These are phyloP conservation scores for Pachypeltis micranthus DNA, from an alignment of 1,140 invertebrate genomes.

Conservation along the genomic window DNA sequence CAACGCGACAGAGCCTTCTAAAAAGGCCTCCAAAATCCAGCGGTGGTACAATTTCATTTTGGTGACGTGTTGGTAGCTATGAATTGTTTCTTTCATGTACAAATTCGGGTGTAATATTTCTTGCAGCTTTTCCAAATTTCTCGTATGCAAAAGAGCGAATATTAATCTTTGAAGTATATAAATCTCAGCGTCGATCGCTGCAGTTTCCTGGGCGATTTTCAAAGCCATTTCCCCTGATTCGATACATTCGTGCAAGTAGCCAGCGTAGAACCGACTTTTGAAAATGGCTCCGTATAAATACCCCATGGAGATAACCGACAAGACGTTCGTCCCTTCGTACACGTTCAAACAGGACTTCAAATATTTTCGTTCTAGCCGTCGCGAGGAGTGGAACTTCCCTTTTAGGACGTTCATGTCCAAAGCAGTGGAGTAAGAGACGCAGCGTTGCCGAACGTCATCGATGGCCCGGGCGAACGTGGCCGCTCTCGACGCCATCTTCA, in stretches of 20 bases:
- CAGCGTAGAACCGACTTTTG: conserved; percentile 7
- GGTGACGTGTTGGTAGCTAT: neutral
- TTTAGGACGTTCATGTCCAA: neutral
- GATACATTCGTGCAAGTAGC: neutral
- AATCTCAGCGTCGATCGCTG: conserved; percentile 1
- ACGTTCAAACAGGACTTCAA: neutral
- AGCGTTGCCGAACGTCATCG: neutral
- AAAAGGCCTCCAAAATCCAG: conserved; percentile 5
- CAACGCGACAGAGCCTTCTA: neutral
- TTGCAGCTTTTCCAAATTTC: conserved; percentile 3
- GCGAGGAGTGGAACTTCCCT: neutral
- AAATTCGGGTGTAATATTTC: conserved; percentile 1
- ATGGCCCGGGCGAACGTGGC: neutral
- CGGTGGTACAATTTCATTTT: conserved; percentile 6
- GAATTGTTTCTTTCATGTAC: conserved; percentile 1
- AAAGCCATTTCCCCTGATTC: neutral
- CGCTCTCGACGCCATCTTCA: neutral
- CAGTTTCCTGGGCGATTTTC: neutral
- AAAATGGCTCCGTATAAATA: conserved; percentile 2
- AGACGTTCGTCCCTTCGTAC: neutral
- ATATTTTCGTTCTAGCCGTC: neutral
- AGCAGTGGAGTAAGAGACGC: neutral
- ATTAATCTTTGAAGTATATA: neutral
- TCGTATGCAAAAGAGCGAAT: neutral
- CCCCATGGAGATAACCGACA: neutral